Percentiles rank a stretch among this genome's conserved stretches.
phyloP scores from a whole-genome alignment of 2,888 invertebrate genomes.

The Serrognathus titanus region DNA sequence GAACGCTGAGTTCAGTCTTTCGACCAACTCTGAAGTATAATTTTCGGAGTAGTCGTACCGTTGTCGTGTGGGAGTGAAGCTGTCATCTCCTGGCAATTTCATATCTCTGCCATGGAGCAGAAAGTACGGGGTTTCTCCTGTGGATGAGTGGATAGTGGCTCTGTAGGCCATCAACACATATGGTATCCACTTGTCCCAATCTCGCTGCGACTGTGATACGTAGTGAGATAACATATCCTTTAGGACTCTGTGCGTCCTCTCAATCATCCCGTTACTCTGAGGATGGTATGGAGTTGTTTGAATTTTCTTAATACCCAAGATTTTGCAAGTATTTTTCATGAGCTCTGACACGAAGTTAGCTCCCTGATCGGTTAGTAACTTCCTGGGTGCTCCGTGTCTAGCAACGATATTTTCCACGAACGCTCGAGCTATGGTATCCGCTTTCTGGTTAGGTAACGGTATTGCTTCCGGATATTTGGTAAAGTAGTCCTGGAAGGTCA shows the following conservation, averaged over 20 bases:
- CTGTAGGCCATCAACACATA: conserved; percentile 29
- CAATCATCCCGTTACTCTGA: conserved; percentile 33
- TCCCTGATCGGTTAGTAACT: conserved; percentile 34
- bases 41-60: conserved; percentile 22
- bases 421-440: conserved; percentile 4
- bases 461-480: conserved; percentile 32
- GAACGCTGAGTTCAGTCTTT: conserved; percentile 7
- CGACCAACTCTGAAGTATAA: conserved; percentile 17
- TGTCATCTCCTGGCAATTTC: conserved; percentile 22
- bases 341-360: conserved; percentile 30
- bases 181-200: conserved; percentile 35
- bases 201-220: conserved; percentile 21
- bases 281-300: conserved; percentile 34
- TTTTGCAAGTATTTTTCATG: conserved; percentile 28
- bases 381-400: conserved; percentile 29
- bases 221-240: conserved; percentile 32
- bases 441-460: conserved; percentile 28
- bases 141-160: conserved; percentile 20
- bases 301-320: conserved; percentile 27
- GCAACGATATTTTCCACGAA: conserved; percentile 26
- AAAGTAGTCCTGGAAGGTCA: conserved; percentile 28
- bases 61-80: conserved; percentile 12
- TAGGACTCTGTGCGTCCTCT: conserved; percentile 32
- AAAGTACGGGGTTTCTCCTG: conserved; percentile 26
- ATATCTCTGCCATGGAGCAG: conserved; percentile 27